phyloP scores from a whole-genome alignment of 2,888 invertebrate genomes.

The Nomada goodeniana region DNA sequence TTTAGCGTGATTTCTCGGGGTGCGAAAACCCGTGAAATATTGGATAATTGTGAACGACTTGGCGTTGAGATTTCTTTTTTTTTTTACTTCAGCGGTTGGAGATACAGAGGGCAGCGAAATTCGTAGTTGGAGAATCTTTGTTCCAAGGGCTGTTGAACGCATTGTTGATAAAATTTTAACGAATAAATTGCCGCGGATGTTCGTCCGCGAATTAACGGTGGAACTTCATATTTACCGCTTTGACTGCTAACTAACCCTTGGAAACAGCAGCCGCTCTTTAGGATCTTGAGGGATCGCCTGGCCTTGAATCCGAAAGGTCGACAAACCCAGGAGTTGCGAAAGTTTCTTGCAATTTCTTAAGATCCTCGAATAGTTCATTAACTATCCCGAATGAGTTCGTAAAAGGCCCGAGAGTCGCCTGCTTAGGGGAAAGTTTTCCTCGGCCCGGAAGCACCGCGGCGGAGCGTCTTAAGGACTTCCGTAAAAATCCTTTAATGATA shows the following conservation, averaged over 20 bases:
- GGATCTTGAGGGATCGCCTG: not conserved
- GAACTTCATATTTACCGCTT: not conserved
- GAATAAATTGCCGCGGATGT: too few species aligned
- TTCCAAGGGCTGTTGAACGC: too few species aligned
- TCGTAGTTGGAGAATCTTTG: too few species aligned
- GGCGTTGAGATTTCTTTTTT: too few species aligned
- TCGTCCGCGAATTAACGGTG: too few species aligned
- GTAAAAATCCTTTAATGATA: not conserved
- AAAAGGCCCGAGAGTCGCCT: not conserved
- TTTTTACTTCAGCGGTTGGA: too few species aligned
- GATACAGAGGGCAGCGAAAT: too few species aligned
- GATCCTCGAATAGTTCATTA: constrained; percentile 37
- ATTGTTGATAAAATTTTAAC: too few species aligned
- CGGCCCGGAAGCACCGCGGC: not conserved
- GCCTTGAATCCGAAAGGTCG: constrained; percentile 21
- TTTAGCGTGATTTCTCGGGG: not conserved
- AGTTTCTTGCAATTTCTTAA: constrained; percentile 36
- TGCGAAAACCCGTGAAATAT: not conserved
- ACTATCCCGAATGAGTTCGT: constrained; percentile 34
- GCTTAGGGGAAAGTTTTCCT: not conserved
- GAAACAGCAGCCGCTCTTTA: not conserved
- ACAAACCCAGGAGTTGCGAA: constrained; percentile 17
- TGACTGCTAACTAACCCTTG: not conserved
- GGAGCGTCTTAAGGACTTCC: not conserved
- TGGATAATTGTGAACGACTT: not conserved